phyloP scores from a whole-genome alignment of 2,888 invertebrate species.

The Oligia strigilis region DNA sequence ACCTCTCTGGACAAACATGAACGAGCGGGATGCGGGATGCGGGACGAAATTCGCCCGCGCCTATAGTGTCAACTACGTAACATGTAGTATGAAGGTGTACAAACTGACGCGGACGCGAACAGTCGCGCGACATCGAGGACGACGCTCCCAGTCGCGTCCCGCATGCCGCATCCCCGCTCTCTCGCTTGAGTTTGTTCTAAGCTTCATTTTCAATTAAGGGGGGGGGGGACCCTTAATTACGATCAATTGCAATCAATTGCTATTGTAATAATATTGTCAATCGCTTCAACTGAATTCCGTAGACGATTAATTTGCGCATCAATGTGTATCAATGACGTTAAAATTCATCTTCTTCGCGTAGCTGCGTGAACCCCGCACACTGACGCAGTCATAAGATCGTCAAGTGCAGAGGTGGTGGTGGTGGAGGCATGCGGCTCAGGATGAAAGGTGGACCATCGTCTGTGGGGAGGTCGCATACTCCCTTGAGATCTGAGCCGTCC shows the following conservation, averaged over 20 bases:
- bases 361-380: not conserved
- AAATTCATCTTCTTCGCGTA: not conserved
- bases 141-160: not conserved
- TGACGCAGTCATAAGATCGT: not conserved
- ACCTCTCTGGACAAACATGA: too few relatives aligned
- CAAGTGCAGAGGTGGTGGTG: too few relatives aligned
- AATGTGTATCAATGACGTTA: not conserved
- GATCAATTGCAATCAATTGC: not conserved
- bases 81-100: too few relatives aligned
- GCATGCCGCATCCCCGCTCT: not conserved
- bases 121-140: not conserved
- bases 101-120: too few relatives aligned
- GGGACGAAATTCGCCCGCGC: not conserved
- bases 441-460: not conserved
- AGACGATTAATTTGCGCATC: not conserved
- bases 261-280: not conserved
- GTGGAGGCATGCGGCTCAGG: not conserved
- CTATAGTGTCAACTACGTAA: not conserved
- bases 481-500: too few relatives aligned
- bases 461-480: not conserved
- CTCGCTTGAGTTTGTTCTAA: not conserved
- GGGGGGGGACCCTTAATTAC: not conserved
- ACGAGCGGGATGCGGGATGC: not conserved
- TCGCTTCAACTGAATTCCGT: not conserved
- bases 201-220: not conserved